These are phyloP conservation scores for Pseudomyrmex gracilis DNA, from an alignment of 1,140 invertebrate genomes.

Conservation along the genomic window DNA sequence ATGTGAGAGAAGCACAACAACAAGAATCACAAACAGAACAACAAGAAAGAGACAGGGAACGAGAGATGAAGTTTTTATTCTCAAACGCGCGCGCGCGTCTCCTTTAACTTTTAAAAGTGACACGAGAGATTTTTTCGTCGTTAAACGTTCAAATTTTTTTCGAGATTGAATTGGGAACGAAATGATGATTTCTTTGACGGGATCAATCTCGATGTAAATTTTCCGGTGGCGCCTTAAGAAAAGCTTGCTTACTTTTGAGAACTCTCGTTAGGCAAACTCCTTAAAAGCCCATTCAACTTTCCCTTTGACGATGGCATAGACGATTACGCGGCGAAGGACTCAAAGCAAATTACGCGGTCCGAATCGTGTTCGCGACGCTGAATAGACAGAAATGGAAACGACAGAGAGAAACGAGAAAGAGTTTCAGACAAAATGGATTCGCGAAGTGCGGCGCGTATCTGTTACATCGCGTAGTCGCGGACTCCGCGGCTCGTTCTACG, in stretches of 20 bases:
- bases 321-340: slow-evolving; percentile 31
- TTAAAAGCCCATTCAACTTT: slow-evolving; percentile 56
- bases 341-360: slow-evolving; percentile 59
- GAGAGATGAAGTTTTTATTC: slow-evolving; percentile 12
- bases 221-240: slow-evolving; percentile 25
- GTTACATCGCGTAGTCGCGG: slow-evolving; percentile 34
- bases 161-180: slow-evolving; percentile 24
- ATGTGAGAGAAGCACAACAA: neutral
- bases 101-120: neutral
- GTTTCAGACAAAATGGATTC: slow-evolving; percentile 47
- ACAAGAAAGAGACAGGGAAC: neutral
- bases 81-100: neutral
- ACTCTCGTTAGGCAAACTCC: slow-evolving; percentile 59
- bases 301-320: slow-evolving; percentile 35
- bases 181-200: slow-evolving; percentile 43
- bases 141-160: slow-evolving; percentile 25
- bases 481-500: slow-evolving; percentile 9
- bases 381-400: slow-evolving; percentile 50
- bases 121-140: slow-evolving; percentile 12
- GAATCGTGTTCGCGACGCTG: slow-evolving; percentile 11
- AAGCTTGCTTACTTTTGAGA: slow-evolving; percentile 51
- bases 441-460: slow-evolving; percentile 6
- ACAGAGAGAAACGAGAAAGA: slow-evolving; percentile 11
- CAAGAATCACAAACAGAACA: neutral
- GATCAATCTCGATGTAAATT: slow-evolving; percentile 57